A percentile compares a stretch with the other conserved stretches of the same genome.
These are phyloP conservation scores for Hapalemur alaotrensis DNA, from an alignment of 2,797 vertebrate species.

Conservation along the genomic window DNA sequence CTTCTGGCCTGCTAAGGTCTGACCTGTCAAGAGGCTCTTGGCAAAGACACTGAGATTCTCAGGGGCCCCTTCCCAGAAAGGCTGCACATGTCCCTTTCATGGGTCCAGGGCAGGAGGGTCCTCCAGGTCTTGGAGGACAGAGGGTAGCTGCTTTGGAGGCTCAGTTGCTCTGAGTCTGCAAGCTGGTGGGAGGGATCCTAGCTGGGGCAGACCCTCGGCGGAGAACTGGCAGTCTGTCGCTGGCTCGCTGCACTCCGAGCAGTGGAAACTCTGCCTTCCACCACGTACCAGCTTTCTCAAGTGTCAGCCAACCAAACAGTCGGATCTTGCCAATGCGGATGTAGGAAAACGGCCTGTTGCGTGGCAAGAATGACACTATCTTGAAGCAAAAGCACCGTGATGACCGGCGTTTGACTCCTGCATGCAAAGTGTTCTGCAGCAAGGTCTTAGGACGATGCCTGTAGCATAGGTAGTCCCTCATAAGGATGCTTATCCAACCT, in stretches of 20 bases:
- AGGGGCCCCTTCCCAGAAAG: neutral
- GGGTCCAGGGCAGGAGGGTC: neutral
- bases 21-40: neutral
- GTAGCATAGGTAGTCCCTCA: neutral
- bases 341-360: neutral
- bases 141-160: neutral
- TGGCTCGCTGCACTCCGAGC: neutral
- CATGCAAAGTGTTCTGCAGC: neutral
- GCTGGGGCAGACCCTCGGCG: neutral
- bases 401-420: neutral
- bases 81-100: neutral
- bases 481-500: neutral
- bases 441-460: neutral
- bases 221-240: neutral
- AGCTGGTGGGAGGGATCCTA: neutral
- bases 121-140: neutral
- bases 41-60: neutral
- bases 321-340: neutral
- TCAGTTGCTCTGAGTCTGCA: neutral
- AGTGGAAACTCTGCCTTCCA: neutral
- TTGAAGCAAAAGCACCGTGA: neutral
- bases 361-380: neutral
- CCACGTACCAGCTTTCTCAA: neutral
- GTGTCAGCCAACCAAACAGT: neutral
- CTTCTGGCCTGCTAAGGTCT: neutral